Conservation (phyloP, 2,888 invertebrate species). For the Atethmia centrago region DNA sequence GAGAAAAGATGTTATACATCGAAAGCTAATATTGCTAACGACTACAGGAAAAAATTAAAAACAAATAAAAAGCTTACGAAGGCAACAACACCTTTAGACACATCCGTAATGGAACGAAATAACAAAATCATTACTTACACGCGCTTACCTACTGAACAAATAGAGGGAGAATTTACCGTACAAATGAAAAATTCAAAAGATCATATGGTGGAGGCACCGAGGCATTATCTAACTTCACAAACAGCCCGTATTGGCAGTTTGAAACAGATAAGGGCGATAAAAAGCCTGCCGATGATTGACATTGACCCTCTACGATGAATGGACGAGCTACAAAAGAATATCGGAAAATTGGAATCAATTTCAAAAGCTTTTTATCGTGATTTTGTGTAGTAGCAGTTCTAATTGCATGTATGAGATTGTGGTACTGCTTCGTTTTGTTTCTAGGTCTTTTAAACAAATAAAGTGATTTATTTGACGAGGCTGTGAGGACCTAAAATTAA, state of each 20-base stretch:
- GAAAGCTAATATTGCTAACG: background rate
- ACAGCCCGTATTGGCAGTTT: conserved; percentile 64
- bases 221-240: conserved; percentile 65
- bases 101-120: conserved; percentile 30
- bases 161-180: conserved; percentile 25
- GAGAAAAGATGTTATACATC: no score
- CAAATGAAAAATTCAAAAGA: conserved; percentile 65
- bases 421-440: background rate
- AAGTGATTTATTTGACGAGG: background rate
- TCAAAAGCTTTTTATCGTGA: conserved; percentile 54
- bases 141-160: conserved; percentile 38
- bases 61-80: conserved; percentile 29
- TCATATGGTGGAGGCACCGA: conserved; percentile 51
- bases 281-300: conserved; percentile 65
- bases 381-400: conserved; percentile 36
- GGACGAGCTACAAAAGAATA: conserved; percentile 60
- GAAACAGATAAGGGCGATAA: conserved; percentile 67
- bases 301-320: conserved; percentile 55
- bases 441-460: background rate
- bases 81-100: conserved; percentile 7
- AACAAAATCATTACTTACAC: conserved; percentile 55
- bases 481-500: background rate
- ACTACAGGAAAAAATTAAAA: conserved; percentile 4
- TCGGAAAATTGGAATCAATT: conserved; percentile 61
- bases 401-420: conserved; percentile 39